Conservation (phyloP, 2,888 invertebrate species). For the Apamea epomidion region DNA sequence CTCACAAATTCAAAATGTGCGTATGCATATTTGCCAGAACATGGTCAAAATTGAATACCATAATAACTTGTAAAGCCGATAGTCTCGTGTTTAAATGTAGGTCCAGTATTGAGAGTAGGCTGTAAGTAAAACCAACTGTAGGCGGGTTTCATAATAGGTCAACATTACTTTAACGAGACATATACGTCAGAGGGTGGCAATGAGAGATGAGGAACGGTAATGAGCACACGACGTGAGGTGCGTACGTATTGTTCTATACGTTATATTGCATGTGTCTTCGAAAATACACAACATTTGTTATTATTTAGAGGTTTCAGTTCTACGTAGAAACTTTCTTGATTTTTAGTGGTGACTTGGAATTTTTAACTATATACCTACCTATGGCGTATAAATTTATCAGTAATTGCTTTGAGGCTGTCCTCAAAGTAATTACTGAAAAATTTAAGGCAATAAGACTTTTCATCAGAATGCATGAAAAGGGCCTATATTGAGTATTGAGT, state of each 20-base stretch:
- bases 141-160: not conserved
- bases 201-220: conserved; percentile 19
- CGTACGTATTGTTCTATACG: not conserved
- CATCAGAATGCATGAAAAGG: not conserved
- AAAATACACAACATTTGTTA: not conserved
- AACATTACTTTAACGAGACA: not conserved
- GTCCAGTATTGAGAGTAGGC: not conserved
- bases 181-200: conserved; percentile 39
- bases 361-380: not conserved
- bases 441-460: not conserved
- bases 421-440: no score
- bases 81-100: not conserved
- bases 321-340: not conserved
- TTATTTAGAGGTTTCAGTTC: not conserved
- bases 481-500: no score
- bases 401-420: not conserved
- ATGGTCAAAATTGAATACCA: not conserved
- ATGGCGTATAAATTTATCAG: not conserved
- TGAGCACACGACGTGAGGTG: conserved; percentile 21
- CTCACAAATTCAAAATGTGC: not conserved
- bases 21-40: not conserved
- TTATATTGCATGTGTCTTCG: not conserved
- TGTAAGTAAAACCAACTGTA: not conserved
- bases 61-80: not conserved
- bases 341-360: not conserved